Base-by-base conservation (phyloP, 2,888 invertebrate species). In the Cephalotes varians region DNA sequence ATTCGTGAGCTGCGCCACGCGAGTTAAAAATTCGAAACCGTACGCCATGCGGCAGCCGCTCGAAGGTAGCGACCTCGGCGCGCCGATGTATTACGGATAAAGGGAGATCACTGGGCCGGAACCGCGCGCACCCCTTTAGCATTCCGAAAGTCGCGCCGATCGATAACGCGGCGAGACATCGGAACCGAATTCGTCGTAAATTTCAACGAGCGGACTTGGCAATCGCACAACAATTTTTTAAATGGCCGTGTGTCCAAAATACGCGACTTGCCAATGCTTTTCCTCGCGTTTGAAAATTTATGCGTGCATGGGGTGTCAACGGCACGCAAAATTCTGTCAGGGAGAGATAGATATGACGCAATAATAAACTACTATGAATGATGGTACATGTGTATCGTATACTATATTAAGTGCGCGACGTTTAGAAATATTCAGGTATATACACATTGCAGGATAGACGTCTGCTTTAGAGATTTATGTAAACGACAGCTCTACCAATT, bases 71-170 rank as follows among this genome's bases (percentile, higher is more conserved):
- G 81, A 76, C 76, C 79, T 47, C 67, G 86, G 80, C 71, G 60
- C 77, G 79, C 80, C 77, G 60, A 34, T 71, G 54, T 74, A 85
- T 87, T 84, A 80, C 84, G 69, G 82, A 85, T 85, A 88, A 85
- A 86, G 87, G 86, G 87, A 86, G 87, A 84, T 86, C 87, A 84
- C 72, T 86, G 87, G 77, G 62, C 73, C 82, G 87, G 87, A 86
- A 87, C 72, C 86, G 82, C 84, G 83, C 77, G 71, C 77, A 58
- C 44, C 79, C 64, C 77, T 87, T 87, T 84, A 86, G 81, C 72
- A 83, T 83, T 77, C 81, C 72, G 80, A 87, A 86, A 83, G 81
- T 83, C 85, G 71, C 81, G 67, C 49, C 82, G 87, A 84, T 87
- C 87, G 87, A 88, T 88, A 87, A 83, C 76, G 44, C 54, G 80